phyloP scores from a whole-genome alignment of 1,140 invertebrate genomes.

The Phthorimaea operculella region DNA sequence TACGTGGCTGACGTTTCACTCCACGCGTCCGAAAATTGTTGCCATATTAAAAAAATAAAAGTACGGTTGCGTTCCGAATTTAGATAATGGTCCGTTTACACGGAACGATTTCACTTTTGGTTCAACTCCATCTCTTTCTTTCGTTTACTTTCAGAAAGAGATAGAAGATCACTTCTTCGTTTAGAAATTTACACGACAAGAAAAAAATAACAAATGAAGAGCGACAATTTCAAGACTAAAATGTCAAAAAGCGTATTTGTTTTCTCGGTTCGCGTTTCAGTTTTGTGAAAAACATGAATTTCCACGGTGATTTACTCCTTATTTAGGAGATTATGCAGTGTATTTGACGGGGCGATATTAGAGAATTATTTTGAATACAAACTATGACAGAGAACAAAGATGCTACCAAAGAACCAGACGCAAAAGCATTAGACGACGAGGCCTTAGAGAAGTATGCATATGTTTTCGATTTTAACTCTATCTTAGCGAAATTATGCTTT shows the following conservation, averaged over 20 bases:
- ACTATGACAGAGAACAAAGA: slow-evolving; percentile 65
- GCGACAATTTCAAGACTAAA: slow-evolving; percentile 7
- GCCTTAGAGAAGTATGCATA: slow-evolving; percentile 54
- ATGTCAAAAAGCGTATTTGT: slow-evolving; percentile 29
- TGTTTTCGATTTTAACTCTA: slow-evolving; percentile 10
- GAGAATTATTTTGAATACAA: slow-evolving; percentile 16
- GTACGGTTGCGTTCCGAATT: slow-evolving; percentile 21
- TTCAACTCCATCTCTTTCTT: neutral
- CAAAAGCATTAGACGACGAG: slow-evolving; percentile 58
- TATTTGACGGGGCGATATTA: neutral
- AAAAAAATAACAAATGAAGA: neutral
- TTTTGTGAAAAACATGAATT: slow-evolving; percentile 17
- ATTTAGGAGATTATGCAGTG: neutral
- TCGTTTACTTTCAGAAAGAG: neutral
- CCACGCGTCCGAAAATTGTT: slow-evolving; percentile 53
- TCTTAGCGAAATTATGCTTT: neutral
- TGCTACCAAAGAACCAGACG: slow-evolving; percentile 48
- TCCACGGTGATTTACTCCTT: slow-evolving; percentile 9
- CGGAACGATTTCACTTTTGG: neutral
- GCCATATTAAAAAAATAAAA: slow-evolving; percentile 24
- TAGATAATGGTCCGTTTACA: neutral
- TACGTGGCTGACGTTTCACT: slow-evolving; percentile 66
- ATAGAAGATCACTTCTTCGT: neutral
- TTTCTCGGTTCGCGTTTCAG: slow-evolving; percentile 12
- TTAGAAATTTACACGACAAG: neutral